Percentiles rank a stretch among this genome's conserved stretches.
These are phyloP conservation scores for Manacus vitellinus DNA, from an alignment of 2,113 vertebrate species.

Conservation along the genomic window DNA sequence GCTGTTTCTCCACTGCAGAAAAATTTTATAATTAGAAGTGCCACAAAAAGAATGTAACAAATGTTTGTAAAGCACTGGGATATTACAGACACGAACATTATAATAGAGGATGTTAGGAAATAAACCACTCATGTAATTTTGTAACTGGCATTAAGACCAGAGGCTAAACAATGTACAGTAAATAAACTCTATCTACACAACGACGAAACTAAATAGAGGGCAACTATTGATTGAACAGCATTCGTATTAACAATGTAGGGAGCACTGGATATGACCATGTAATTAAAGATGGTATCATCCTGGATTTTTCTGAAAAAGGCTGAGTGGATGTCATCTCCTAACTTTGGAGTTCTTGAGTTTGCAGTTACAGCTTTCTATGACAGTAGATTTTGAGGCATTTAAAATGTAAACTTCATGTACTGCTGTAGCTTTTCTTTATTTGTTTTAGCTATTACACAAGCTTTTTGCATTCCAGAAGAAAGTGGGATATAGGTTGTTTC, in stretches of 20 bases:
- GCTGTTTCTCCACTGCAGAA: background rate
- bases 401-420: background rate
- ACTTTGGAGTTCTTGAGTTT: background rate
- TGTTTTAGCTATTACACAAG: background rate
- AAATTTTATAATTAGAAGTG: background rate
- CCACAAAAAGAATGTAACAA: background rate
- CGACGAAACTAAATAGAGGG: background rate
- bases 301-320: background rate
- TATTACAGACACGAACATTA: background rate
- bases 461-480: background rate
- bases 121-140: background rate
- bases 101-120: background rate
- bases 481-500: background rate
- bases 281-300: conserved; percentile 55
- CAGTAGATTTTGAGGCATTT: background rate
- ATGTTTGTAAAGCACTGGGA: background rate
- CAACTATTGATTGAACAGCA: background rate
- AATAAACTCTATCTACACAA: background rate
- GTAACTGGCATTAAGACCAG: background rate
- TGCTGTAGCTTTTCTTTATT: background rate
- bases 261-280: background rate
- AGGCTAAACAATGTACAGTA: background rate
- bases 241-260: background rate
- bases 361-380: background rate
- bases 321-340: background rate